A percentile compares a stretch with the other conserved stretches of the same genome.
Conservation (phyloP, 1,140 invertebrate genomes). For the Melitaea cinxia region DNA sequence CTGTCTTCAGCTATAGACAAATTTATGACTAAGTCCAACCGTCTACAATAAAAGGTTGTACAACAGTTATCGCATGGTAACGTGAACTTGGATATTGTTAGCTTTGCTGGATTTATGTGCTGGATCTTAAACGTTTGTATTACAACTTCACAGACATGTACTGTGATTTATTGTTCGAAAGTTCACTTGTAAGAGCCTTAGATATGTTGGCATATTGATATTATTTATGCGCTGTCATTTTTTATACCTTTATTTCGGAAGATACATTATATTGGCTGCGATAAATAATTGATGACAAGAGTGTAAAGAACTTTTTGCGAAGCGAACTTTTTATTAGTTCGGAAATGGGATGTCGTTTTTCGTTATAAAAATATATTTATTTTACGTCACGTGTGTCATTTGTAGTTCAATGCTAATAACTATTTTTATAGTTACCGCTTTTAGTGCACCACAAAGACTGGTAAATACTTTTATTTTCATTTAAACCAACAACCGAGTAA, state of each 20-base stretch:
- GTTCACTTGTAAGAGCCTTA: slow-evolving; percentile 25
- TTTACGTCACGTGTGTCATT: too few relatives aligned
- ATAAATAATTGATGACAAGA: not conserved
- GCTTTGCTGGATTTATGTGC: slow-evolving; percentile 35
- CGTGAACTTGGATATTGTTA: slow-evolving; percentile 35
- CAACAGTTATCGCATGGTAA: slow-evolving; percentile 34
- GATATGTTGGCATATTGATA: slow-evolving; percentile 28
- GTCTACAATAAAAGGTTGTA: slow-evolving; percentile 35
- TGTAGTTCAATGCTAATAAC: too few relatives aligned
- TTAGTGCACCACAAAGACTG: not conserved
- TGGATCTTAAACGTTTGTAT: slow-evolving; percentile 37
- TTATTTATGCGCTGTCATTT: slow-evolving; percentile 11
- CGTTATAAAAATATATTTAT: too few relatives aligned
- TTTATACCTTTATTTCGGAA: not conserved
- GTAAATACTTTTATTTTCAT: too few relatives aligned
- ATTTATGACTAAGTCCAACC: slow-evolving; percentile 22
- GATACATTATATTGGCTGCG: not conserved
- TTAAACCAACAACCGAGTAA: too few relatives aligned
- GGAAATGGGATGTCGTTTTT: too few relatives aligned
- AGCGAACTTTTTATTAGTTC: not conserved
- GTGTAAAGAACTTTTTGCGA: not conserved
- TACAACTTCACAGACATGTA: slow-evolving; percentile 34
- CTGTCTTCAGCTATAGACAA: slow-evolving; percentile 20
- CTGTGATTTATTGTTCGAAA: slow-evolving; percentile 31
- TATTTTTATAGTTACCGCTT: slow-evolving; percentile 5